Evolutionary conservation across 2,888 invertebrate genomes (phyloP).

Genomic region (Dicyrtoma fusca): DNA sequence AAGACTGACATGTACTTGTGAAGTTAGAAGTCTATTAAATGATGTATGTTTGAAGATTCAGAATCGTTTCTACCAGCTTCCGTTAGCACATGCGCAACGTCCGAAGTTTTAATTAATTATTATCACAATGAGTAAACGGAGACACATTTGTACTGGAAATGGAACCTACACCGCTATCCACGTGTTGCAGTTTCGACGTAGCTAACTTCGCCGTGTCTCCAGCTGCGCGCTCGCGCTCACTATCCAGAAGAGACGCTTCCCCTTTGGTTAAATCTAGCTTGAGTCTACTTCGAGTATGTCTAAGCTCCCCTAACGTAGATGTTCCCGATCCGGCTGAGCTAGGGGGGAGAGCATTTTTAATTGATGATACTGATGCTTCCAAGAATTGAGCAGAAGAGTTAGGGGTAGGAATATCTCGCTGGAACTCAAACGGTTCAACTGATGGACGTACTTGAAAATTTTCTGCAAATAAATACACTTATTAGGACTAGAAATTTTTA

Average conservation of each 20-base stretch:
- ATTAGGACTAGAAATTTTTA: no score
- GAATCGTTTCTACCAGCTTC: no score
- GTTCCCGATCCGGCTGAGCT: background rate
- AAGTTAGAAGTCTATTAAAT: no score
- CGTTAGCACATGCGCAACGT: no score
- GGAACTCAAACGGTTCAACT: constrained; percentile 48
- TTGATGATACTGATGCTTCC: background rate
- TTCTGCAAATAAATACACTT: constrained; percentile 13
- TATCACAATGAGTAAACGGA: constrained; percentile 45
- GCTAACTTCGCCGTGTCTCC: constrained; percentile 4
- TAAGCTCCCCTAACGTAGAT: constrained; percentile 67
- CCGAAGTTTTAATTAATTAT: background rate
- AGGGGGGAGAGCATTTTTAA: no score
- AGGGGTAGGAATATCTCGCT: constrained; percentile 18
- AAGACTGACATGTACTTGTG: no score
- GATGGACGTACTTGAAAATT: constrained; percentile 49
- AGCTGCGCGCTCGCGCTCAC: constrained; percentile 27
- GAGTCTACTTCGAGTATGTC: constrained; percentile 73
- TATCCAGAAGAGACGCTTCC: constrained; percentile 51
- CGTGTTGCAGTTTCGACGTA: constrained; percentile 16
- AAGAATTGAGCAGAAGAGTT: background rate
- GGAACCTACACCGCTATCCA: constrained; percentile 56
- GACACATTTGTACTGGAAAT: constrained; percentile 51
- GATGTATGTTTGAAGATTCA: no score
- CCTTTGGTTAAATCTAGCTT: constrained; percentile 67